Evolutionary conservation across 2,113 vertebrate genomes (phyloP).

Genomic region (Vidua chalybeata): DNA sequence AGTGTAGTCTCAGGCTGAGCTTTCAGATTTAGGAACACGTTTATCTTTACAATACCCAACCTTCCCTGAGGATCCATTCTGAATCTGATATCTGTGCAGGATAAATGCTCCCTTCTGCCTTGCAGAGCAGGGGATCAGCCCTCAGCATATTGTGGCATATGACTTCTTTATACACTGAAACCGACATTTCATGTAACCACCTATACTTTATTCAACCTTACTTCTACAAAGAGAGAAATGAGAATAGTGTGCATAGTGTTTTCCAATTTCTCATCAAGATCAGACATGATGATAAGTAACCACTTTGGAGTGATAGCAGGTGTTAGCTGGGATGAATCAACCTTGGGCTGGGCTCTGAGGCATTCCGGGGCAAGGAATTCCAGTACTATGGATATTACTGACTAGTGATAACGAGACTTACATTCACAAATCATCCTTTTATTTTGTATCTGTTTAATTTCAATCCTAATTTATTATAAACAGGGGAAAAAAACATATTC

Average conservation of each 20-base stretch:
- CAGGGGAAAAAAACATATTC: not conserved
- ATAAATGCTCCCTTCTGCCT: constrained; percentile 47
- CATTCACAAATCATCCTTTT: constrained; percentile 40
- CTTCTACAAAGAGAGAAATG: constrained; percentile 37
- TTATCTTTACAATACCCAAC: constrained; percentile 51
- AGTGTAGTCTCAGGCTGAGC: constrained; percentile 35
- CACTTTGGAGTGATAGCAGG: constrained; percentile 13
- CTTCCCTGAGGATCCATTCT: constrained; percentile 35
- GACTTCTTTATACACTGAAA: not conserved
- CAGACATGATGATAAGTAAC: constrained; percentile 57
- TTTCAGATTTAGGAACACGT: constrained; percentile 64
- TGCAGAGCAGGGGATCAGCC: constrained; percentile 8
- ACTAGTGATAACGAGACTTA: constrained; percentile 9
- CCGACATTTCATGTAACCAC: not conserved
- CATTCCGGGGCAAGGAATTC: constrained; percentile 46
- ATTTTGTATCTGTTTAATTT: constrained; percentile 52
- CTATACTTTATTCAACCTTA: constrained; percentile 17
- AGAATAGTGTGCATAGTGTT: constrained; percentile 21
- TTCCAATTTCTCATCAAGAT: constrained; percentile 63
- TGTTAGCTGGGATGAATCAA: constrained; percentile 57
- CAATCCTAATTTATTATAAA: constrained; percentile 58
- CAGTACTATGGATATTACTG: constrained; percentile 32
- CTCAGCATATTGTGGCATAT: not conserved
- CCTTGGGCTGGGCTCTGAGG: constrained; percentile 55
- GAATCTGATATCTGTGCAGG: constrained; percentile 18